Base-by-base conservation (phyloP, 1,140 invertebrate genomes). In the Radopholus similis region DNA sequence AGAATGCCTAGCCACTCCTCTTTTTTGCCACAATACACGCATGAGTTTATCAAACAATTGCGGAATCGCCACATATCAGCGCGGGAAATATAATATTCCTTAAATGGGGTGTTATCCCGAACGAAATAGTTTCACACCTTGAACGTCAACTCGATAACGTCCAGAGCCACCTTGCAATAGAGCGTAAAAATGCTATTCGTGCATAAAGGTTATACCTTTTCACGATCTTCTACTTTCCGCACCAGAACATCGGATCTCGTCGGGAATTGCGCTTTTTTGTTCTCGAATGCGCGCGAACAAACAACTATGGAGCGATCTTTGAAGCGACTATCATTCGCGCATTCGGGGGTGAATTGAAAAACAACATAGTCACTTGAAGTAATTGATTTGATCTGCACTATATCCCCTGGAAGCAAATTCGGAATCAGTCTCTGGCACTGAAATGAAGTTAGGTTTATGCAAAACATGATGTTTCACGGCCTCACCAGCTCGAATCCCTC, bases 41-140 rank as follows among this genome's bases (percentile, higher is more conserved):
- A 95, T 32, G 90, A 91, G 73, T 92, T 89, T 1, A 90, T 88
- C 84, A 97, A 85, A 84, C 89, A 89, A 75, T 91, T 93, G 84
- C 93, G 93, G 6, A 97, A 83, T 49, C 94, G 86, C 92, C 93
- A 97, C 94, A 98, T 98, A 86, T 98, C 95, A 21, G 93, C 94
- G 64, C 95, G 86, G 11, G 93, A 93, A 85, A 97, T 88, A 78
- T 98, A 98, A 82, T 96, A 93, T 83, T 98, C 95, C 59, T 62
- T 15, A 62, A 62, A 26, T 0, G 23, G 34, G 34, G n/a, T 9
- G 13, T 23, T 28, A 44, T 1, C 13, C 23, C 6, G 32, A 49
- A 42, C 23, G 6, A 23, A 9, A 18, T 34, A 26, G 32, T 44
- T 37, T n/a, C 37, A 38, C 26, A 62, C 59, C 84, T 94, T 96